phyloP scores from a whole-genome alignment of 2,888 invertebrate species.

The Drosophila kambysellisi region DNA sequence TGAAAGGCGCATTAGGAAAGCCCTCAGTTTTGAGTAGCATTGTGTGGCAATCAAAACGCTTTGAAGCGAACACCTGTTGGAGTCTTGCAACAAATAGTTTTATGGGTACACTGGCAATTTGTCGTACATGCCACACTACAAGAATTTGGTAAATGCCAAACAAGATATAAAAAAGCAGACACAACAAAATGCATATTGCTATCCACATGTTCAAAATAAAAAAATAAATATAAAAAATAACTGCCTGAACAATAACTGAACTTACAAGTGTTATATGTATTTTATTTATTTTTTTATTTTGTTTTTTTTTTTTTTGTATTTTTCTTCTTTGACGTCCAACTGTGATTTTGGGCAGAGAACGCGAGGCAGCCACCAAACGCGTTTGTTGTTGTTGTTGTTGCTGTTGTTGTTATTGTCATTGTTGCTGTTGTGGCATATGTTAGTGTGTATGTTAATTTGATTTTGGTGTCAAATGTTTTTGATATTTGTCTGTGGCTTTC shows the following conservation, averaged over 20 bases:
- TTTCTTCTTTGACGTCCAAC: slow-evolving; percentile 61
- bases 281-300: too few relatives aligned
- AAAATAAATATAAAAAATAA: slow-evolving; percentile 12
- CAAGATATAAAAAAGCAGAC: slow-evolving; percentile 22
- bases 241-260: slow-evolving; percentile 34
- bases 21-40: slow-evolving; percentile 27
- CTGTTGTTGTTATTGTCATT: slow-evolving; percentile 4
- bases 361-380: slow-evolving; percentile 31
- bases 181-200: slow-evolving; percentile 44
- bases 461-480: slow-evolving; percentile 76
- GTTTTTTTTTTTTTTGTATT: neutral
- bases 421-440: slow-evolving; percentile 46
- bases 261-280: slow-evolving; percentile 50
- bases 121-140: slow-evolving; percentile 43
- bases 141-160: slow-evolving; percentile 53
- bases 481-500: slow-evolving; percentile 15
- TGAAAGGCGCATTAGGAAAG: slow-evolving; percentile 14
- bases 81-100: slow-evolving; percentile 10
- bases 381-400: slow-evolving; percentile 16
- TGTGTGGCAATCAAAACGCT: slow-evolving; percentile 33
- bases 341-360: slow-evolving; percentile 61
- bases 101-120: slow-evolving; percentile 48
- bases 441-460: slow-evolving; percentile 77
- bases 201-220: slow-evolving; percentile 1
- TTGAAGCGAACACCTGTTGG: slow-evolving; percentile 46